phyloP scores from a whole-genome alignment of 2,113 vertebrate species.

The Brachypodius melanocephalos region DNA sequence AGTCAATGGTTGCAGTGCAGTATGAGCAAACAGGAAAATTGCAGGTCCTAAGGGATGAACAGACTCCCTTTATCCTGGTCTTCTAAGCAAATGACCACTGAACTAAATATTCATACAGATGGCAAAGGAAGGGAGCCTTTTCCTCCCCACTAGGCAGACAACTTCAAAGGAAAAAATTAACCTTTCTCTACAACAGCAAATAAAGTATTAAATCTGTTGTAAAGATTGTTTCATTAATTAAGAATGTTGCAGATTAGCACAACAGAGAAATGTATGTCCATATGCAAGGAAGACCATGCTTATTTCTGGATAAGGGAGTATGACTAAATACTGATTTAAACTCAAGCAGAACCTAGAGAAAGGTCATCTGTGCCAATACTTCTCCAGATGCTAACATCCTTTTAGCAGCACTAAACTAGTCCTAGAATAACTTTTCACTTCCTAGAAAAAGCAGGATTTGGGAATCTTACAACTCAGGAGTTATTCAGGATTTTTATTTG shows the following conservation, averaged over 20 bases:
- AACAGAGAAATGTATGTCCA: background rate
- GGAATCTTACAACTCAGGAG: background rate
- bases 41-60: constrained; percentile 1
- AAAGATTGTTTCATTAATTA: background rate
- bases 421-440: background rate
- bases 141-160: background rate
- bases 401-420: background rate
- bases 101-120: background rate
- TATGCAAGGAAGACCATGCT: background rate
- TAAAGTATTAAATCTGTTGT: background rate
- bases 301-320: background rate
- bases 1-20: background rate
- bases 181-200: background rate
- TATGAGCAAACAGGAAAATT: background rate
- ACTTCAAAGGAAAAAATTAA: background rate
- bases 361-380: background rate
- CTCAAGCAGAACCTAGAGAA: background rate
- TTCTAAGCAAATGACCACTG: background rate
- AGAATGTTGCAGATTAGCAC: background rate
- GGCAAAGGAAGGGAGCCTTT: background rate
- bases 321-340: background rate
- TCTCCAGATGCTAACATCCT: background rate
- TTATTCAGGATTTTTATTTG: background rate
- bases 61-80: background rate
- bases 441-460: background rate